Percentiles rank a stretch among this genome's conserved stretches.
phyloP scores from a whole-genome alignment of 2,797 vertebrate species.

The Poliocrania exsul region DNA sequence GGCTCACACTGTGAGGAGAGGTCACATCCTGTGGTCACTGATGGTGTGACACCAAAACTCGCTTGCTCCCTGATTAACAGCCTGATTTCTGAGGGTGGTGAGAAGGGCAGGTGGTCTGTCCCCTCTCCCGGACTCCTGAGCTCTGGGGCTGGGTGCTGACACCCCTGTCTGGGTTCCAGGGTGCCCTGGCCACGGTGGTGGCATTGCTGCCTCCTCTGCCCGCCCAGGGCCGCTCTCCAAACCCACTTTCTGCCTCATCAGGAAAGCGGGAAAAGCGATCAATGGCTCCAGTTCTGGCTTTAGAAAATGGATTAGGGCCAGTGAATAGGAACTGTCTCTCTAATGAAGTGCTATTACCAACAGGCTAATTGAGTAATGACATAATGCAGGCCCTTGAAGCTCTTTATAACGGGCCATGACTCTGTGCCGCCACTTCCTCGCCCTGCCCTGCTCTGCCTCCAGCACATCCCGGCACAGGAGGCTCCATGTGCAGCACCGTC shows the following conservation, averaged over 20 bases:
- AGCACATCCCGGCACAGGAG: slow-evolving; percentile 53
- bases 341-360: slow-evolving; percentile 75
- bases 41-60: neutral
- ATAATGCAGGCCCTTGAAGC: slow-evolving; percentile 65
- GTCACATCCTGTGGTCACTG: fast-evolving
- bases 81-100: neutral
- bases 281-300: slow-evolving; percentile 11
- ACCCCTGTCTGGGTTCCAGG: neutral
- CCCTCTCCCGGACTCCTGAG: fast-evolving
- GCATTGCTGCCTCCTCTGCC: neutral
- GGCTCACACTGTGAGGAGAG: fast-evolving
- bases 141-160: fast-evolving
- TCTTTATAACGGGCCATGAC: slow-evolving; percentile 27
- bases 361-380: slow-evolving; percentile 76
- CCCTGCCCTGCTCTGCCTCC: slow-evolving; percentile 46
- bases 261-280: slow-evolving; percentile 33
- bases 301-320: slow-evolving; percentile 65
- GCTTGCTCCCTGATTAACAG: fast-evolving
- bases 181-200: fast-evolving
- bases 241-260: neutral
- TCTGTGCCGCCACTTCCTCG: slow-evolving; percentile 26
- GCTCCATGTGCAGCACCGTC: slow-evolving; percentile 57
- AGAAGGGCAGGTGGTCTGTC: neutral
- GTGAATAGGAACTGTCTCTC: slow-evolving; percentile 66
- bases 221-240: neutral